Percentiles rank a stretch among this genome's conserved stretches.
These are phyloP conservation scores for Margarornis squamiger DNA, from an alignment of 2,797 vertebrate species.

Conservation along the genomic window DNA sequence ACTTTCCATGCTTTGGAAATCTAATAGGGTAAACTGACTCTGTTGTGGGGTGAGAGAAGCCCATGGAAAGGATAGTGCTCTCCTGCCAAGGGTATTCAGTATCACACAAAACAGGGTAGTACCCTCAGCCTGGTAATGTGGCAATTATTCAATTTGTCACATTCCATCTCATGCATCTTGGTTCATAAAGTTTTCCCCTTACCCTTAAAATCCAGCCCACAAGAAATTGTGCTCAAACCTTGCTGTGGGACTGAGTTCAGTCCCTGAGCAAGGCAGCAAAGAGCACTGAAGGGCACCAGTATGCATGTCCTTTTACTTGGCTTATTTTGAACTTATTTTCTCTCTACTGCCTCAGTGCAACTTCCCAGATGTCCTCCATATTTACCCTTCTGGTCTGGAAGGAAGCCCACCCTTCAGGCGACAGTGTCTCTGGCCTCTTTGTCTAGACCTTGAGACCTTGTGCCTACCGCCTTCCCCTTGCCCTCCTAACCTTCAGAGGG, in stretches of 20 bases:
- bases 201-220: neutral
- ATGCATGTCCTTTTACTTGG: neutral
- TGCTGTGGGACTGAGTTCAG: neutral
- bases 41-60: conserved; percentile 43
- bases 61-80: conserved; percentile 9
- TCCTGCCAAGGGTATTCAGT: neutral
- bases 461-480: neutral
- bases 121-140: neutral
- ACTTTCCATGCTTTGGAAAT: conserved; percentile 62
- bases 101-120: neutral
- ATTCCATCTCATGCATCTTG: neutral
- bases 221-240: neutral
- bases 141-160: neutral
- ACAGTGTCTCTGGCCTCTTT: neutral
- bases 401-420: neutral
- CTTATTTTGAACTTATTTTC: neutral
- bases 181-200: neutral
- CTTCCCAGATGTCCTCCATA: neutral
- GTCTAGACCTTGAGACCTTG: neutral
- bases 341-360: neutral
- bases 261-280: neutral
- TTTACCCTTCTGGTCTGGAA: neutral
- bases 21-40: conserved; percentile 69
- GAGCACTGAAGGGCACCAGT: neutral
- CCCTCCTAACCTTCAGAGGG: neutral